Conservation (phyloP, 2,797 vertebrate genomes). For the Todus mexicanus region DNA sequence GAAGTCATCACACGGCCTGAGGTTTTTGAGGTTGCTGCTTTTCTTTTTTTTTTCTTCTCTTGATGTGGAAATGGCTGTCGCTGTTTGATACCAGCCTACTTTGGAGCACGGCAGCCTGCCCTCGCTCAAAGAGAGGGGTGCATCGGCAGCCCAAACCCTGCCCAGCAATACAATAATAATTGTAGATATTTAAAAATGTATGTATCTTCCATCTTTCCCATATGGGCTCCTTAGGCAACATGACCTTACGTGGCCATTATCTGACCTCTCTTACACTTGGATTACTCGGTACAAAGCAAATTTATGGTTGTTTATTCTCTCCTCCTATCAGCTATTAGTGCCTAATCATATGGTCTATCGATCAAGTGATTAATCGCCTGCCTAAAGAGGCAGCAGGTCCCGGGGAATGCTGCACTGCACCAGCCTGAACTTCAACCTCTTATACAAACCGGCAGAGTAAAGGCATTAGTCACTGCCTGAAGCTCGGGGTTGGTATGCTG, state of each 20-base stretch:
- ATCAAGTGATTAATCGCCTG: conserved; percentile 88
- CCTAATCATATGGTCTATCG: conserved; percentile 89
- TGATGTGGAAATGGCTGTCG: neutral
- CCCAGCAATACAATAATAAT: conserved; percentile 25
- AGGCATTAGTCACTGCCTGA: conserved; percentile 73
- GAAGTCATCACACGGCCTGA: neutral
- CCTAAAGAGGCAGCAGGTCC: conserved; percentile 79
- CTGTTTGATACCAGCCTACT: neutral
- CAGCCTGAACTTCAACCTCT: conserved; percentile 80
- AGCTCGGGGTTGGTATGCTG: conserved; percentile 42
- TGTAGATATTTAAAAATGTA: conserved; percentile 70
- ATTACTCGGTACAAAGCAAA: conserved; percentile 81
- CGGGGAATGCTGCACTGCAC: conserved; percentile 73
- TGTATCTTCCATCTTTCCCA: conserved; percentile 68
- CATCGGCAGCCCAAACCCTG: neutral
- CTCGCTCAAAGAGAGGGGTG: neutral
- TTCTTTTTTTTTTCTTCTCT: neutral
- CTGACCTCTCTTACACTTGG: conserved; percentile 82
- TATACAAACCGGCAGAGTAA: conserved; percentile 73
- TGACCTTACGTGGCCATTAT: conserved; percentile 79
- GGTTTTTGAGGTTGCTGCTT: conserved; percentile 8
- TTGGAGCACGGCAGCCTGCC: neutral
- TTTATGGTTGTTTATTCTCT: conserved; percentile 82
- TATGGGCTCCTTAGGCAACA: conserved; percentile 69
- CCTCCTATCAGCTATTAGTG: conserved; percentile 84